Conservation (phyloP, 2,797 vertebrate genomes). For the Sebastiscus tertius region DNA sequence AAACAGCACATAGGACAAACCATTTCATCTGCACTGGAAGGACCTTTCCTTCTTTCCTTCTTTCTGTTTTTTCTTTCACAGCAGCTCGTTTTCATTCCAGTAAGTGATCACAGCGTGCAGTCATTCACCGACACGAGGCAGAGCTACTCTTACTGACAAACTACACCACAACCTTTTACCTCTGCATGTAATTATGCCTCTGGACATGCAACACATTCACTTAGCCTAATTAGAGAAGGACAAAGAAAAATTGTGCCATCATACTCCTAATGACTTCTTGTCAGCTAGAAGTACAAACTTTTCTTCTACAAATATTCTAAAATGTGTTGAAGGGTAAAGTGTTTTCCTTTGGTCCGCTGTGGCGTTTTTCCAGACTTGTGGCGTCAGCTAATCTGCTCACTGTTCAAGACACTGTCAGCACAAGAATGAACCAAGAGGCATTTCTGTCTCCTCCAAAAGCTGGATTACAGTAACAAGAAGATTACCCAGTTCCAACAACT, state of each 20-base stretch:
- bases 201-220: conserved; percentile 54
- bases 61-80: neutral
- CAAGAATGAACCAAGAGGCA: conserved; percentile 49
- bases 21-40: conserved; percentile 41
- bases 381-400: conserved; percentile 59
- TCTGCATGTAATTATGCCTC: conserved; percentile 54
- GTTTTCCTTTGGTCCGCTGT: conserved; percentile 19
- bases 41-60: conserved; percentile 11
- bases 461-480: conserved; percentile 75
- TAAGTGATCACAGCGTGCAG: conserved; percentile 63
- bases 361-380: conserved; percentile 48
- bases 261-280: neutral
- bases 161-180: conserved; percentile 62
- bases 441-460: conserved; percentile 60
- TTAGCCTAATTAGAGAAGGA: conserved; percentile 61
- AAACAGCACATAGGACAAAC: conserved; percentile 64
- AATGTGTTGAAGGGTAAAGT: conserved; percentile 2
- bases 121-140: conserved; percentile 35
- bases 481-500: conserved; percentile 62
- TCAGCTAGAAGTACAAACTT: conserved; percentile 20
- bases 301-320: neutral
- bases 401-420: conserved; percentile 52
- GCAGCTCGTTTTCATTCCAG: conserved; percentile 58
- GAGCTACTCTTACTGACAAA: conserved; percentile 50
- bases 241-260: conserved; percentile 30